Conservation (phyloP, 2,797 vertebrate species). For the Psittacula derbiana region DNA sequence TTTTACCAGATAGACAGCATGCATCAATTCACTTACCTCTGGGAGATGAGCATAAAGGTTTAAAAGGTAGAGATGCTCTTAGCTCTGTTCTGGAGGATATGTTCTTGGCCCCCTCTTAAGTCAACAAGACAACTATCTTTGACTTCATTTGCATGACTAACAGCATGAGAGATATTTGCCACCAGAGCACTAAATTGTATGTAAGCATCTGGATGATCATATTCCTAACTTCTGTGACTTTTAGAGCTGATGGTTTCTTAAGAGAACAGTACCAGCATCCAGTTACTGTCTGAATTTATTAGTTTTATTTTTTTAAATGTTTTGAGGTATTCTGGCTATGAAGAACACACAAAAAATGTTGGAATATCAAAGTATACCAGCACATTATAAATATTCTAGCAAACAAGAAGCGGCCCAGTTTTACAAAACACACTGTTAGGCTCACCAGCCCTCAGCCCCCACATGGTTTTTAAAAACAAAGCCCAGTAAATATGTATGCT, state of each 20-base stretch:
- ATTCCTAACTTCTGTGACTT: neutral
- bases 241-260: neutral
- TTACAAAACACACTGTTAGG: neutral
- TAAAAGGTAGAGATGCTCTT: neutral
- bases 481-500: neutral
- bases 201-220: neutral
- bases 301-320: neutral
- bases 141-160: neutral
- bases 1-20: neutral
- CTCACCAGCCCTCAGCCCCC: neutral
- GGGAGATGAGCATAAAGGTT: neutral
- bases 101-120: neutral
- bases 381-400: neutral
- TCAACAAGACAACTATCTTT: neutral
- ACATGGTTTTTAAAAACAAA: neutral
- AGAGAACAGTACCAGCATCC: neutral
- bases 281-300: neutral
- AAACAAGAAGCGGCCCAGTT: neutral
- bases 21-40: neutral
- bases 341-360: neutral
- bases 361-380: neutral
- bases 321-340: neutral
- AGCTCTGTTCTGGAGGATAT: neutral
- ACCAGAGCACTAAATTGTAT: neutral
- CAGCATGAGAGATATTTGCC: neutral